These are phyloP conservation scores for Latrodectus geometricus DNA, from an alignment of 1,140 invertebrate genomes.

Conservation along the genomic window DNA sequence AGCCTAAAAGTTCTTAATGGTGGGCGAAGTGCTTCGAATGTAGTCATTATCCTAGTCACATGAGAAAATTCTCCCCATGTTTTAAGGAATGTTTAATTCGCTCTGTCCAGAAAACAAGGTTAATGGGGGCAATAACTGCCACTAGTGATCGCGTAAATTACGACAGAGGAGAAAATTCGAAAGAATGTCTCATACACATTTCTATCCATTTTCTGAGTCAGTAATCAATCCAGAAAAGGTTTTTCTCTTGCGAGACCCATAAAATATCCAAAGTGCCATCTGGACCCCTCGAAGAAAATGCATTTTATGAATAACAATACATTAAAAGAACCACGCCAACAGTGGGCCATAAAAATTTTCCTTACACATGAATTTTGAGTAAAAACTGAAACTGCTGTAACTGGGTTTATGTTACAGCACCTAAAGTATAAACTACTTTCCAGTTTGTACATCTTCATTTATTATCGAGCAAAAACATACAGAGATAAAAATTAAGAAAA, in stretches of 20 bases:
- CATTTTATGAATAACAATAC: too few relatives aligned
- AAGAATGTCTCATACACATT: constrained; percentile 55
- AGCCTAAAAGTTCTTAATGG: constrained; percentile 38
- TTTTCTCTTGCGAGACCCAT: constrained; percentile 33
- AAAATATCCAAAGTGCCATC: constrained; percentile 33
- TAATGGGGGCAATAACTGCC: constrained; percentile 59
- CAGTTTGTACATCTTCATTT: too few relatives aligned
- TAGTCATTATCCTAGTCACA: constrained; percentile 40
- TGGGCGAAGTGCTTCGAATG: constrained; percentile 18
- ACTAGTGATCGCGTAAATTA: constrained; percentile 38
- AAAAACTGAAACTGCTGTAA: too few relatives aligned
- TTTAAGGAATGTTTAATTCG: constrained; percentile 59
- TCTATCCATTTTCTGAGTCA: constrained; percentile 34
- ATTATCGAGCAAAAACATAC: too few relatives aligned
- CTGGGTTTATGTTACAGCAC: too few relatives aligned
- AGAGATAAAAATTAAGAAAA: too few relatives aligned
- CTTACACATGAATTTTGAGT: too few relatives aligned
- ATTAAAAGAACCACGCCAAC: too few relatives aligned
- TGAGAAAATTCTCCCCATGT: constrained; percentile 50
- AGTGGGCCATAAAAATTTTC: too few relatives aligned
- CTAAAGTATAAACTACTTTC: too few relatives aligned
- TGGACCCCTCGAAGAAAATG: not conserved
- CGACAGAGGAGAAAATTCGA: constrained; percentile 38
- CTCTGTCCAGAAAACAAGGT: constrained; percentile 48
- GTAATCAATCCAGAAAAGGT: constrained; percentile 48